Percentiles rank a stretch among this genome's conserved stretches.
Evolutionary conservation across 2,888 invertebrate genomes (phyloP).

Genomic region (Drosophila rellima): DNA sequence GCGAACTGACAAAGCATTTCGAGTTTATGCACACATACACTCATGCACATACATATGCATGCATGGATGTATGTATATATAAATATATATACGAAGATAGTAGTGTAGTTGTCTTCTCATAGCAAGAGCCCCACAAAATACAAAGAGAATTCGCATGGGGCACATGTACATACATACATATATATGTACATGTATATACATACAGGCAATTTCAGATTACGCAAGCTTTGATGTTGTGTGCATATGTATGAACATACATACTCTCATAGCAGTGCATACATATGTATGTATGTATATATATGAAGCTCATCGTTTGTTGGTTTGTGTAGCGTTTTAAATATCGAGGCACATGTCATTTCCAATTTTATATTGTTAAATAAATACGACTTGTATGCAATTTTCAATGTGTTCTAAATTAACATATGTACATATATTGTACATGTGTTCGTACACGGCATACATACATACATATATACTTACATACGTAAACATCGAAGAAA

Average conservation of each 20-base stretch:
- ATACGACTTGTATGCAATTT: conserved; percentile 36
- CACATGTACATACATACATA: conserved; percentile 24
- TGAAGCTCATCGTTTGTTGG: conserved; percentile 16
- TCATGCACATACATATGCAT: conserved; percentile 11
- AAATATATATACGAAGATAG: conserved; percentile 17
- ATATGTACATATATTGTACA: too few relatives aligned
- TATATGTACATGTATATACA: conserved; percentile 23
- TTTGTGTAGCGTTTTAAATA: conserved; percentile 41
- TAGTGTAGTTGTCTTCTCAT: conserved; percentile 50
- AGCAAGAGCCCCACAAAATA: conserved; percentile 39
- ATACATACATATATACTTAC: too few relatives aligned
- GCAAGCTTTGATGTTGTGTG: conserved; percentile 61
- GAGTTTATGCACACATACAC: conserved; percentile 38
- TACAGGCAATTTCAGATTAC: conserved; percentile 70
- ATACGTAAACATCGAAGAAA: conserved; percentile 36
- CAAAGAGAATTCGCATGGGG: conserved; percentile 53
- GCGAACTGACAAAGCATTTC: conserved; percentile 56
- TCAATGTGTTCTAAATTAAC: conserved; percentile 40
- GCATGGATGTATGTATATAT: background rate
- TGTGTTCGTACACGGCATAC: too few relatives aligned
- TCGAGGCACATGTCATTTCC: conserved; percentile 62
- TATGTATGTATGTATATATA: background rate
- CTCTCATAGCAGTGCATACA: conserved; percentile 10
- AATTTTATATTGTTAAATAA: conserved; percentile 46
- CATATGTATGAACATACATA: conserved; percentile 16